Evolutionary conservation across 92 coral and sea anemone genomes (phyloP).

Genomic region (Heliopora coerulea): DNA sequence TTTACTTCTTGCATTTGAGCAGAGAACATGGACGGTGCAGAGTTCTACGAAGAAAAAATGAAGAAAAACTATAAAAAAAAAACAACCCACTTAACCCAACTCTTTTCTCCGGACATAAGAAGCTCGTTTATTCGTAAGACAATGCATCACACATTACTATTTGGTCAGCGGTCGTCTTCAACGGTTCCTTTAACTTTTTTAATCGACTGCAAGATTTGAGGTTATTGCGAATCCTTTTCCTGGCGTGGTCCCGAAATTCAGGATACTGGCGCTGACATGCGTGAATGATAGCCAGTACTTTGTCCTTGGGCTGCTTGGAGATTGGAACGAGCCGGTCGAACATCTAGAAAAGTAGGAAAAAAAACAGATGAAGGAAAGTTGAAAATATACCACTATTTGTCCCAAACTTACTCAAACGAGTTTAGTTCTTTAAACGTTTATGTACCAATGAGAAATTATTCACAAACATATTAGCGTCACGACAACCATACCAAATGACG

Average conservation of each 20-base stretch:
- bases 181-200: constrained; percentile 92
- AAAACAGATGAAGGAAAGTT: no score
- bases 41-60: constrained; percentile 51
- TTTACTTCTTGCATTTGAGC: constrained; percentile 99
- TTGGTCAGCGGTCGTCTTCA: constrained; percentile 95
- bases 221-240: constrained; percentile 92
- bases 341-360: constrained; percentile 69
- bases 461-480: no score
- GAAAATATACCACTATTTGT: no score
- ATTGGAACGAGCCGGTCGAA: constrained; percentile 98
- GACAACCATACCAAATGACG: no score
- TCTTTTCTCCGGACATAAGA: neutral
- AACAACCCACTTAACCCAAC: neutral
- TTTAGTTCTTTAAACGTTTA: no score
- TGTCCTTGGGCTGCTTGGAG: constrained; percentile 97
- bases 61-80: neutral
- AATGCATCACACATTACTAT: constrained; percentile 55
- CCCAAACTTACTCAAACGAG: no score
- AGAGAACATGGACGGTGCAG: constrained; percentile 93
- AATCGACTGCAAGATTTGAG: constrained; percentile 90
- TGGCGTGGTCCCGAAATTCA: constrained; percentile 95
- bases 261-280: constrained; percentile 99
- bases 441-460: no score
- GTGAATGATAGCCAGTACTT: constrained; percentile 91
- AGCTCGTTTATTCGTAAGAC: neutral